These are phyloP conservation scores for Apolygus lucorum DNA, from an alignment of 1,140 invertebrate species.

Conservation along the genomic window DNA sequence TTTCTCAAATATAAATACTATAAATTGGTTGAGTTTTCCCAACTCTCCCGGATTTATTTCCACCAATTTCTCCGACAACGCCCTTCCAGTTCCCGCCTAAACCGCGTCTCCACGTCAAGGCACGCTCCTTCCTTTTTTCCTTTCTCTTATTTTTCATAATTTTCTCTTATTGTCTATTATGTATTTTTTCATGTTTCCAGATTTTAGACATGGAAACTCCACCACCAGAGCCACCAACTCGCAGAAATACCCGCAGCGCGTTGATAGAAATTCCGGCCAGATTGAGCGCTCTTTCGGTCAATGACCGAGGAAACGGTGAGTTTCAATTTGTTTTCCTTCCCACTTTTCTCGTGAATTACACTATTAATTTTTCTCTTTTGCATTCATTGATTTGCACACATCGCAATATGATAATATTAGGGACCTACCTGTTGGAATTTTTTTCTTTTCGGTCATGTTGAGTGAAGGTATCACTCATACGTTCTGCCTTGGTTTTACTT, in stretches of 20 bases:
- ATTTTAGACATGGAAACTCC: slow-evolving; percentile 33
- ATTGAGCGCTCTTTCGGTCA: slow-evolving; percentile 32
- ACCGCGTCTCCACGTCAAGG: background rate
- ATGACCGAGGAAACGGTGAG: slow-evolving; percentile 29
- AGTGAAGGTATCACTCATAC: no score
- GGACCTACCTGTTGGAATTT: no score
- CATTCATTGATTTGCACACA: no score
- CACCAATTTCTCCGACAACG: no score
- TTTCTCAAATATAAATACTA: no score
- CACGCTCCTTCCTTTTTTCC: background rate
- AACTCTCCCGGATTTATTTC: no score
- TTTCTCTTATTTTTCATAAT: background rate
- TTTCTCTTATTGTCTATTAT: background rate
- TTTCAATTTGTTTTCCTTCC: background rate
- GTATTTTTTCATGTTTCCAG: background rate
- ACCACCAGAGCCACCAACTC: slow-evolving; percentile 28
- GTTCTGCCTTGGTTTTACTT: no score
- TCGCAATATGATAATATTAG: no score
- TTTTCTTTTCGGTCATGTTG: no score
- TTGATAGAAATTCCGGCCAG: slow-evolving; percentile 36
- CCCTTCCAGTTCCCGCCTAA: background rate
- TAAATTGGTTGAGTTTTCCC: no score
- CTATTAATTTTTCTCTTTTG: no score
- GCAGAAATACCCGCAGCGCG: slow-evolving; percentile 35
- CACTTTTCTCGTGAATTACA: background rate